These are phyloP conservation scores for Pseudanteris insignis DNA, from an alignment of 2,888 invertebrate genomes.

Conservation along the genomic window DNA sequence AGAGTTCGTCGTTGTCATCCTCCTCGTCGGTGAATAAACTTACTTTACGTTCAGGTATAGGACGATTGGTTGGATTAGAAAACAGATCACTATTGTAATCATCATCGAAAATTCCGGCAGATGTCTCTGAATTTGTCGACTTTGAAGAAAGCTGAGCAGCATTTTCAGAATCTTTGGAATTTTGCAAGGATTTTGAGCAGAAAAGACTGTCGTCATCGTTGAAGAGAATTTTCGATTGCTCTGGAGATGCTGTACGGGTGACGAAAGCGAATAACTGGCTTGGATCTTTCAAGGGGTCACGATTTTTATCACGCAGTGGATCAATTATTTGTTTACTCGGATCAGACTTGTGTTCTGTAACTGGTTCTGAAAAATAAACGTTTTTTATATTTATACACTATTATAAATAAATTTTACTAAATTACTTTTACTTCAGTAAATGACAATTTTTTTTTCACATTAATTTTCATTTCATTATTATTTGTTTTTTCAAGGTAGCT, in stretches of 20 bases:
- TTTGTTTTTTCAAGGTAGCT: no score
- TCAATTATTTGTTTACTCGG: conserved; percentile 42
- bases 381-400: no score
- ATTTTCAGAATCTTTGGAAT: neutral
- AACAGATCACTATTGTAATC: conserved; percentile 58
- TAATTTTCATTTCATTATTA: no score
- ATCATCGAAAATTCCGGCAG: conserved; percentile 52
- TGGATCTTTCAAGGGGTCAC: conserved; percentile 61
- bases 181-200: conserved; percentile 47
- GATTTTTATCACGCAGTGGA: conserved; percentile 57
- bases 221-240: conserved; percentile 54
- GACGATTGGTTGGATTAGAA: conserved; percentile 52
- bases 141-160: conserved; percentile 12
- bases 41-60: conserved; percentile 50
- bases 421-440: no score
- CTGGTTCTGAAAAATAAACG: no score
- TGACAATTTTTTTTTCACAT: no score
- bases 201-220: conserved; percentile 60
- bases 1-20: conserved; percentile 51
- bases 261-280: conserved; percentile 64
- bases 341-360: neutral
- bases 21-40: conserved; percentile 56
- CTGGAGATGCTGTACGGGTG: conserved; percentile 64
- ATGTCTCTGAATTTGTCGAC: neutral
- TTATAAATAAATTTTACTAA: no score